Evolutionary conservation across 2,113 vertebrate species (phyloP).

Genomic region (Eurypyga helias): DNA sequence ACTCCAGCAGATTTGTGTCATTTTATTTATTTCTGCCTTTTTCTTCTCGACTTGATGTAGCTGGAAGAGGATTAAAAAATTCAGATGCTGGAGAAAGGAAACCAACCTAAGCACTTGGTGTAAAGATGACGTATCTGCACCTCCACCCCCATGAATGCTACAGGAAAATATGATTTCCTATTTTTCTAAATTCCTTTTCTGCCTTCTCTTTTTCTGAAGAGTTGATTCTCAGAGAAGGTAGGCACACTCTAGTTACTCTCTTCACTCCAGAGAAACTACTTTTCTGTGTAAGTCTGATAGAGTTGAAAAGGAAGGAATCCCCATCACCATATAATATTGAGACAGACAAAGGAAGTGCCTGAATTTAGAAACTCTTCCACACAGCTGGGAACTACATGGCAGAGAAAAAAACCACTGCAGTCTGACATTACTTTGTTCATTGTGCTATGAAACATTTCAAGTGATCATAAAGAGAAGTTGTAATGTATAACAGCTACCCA

Average conservation of each 20-base stretch:
- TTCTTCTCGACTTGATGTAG: not conserved
- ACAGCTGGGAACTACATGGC: not conserved
- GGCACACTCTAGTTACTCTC: not conserved
- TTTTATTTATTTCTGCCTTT: not conserved
- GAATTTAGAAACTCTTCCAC: not conserved
- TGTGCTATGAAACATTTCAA: not conserved
- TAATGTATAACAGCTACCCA: not conserved
- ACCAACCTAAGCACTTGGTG: accelerated
- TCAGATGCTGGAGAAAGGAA: not conserved
- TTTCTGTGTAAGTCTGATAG: not conserved
- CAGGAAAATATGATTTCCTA: not conserved
- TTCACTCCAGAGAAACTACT: not conserved
- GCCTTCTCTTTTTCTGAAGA: not conserved
- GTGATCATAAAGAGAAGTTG: not conserved
- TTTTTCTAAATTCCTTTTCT: not conserved
- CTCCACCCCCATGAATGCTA: not conserved
- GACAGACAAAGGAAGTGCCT: not conserved
- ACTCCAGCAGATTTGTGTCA: not conserved
- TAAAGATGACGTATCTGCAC: not conserved
- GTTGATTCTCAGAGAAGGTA: not conserved
- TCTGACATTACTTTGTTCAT: not conserved
- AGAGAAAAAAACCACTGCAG: not conserved
- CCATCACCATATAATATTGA: not conserved
- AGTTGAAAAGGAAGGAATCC: not conserved
- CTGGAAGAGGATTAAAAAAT: not conserved